Percentiles rank a stretch among this genome's conserved stretches.
Conservation (phyloP, 2,797 vertebrate species). For the Cottoperca gobio region DNA sequence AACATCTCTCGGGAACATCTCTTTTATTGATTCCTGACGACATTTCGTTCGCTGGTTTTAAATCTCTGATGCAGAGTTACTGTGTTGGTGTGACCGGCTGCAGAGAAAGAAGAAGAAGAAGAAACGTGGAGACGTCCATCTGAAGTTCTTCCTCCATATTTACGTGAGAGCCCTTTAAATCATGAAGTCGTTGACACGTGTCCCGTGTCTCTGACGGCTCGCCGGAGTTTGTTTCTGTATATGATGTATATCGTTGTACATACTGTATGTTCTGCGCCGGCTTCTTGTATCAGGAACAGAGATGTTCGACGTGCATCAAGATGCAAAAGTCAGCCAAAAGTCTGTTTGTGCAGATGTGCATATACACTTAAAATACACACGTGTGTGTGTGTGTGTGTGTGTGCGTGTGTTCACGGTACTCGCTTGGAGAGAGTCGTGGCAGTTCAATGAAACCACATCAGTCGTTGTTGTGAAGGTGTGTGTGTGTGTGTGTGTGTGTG, state of each 20-base stretch:
- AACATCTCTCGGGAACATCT: no score
- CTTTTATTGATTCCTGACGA: slow-evolving; percentile 30
- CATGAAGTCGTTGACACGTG: slow-evolving; percentile 5
- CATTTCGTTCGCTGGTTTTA: slow-evolving; percentile 37
- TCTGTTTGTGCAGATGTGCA: slow-evolving; percentile 36
- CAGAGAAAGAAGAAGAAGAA: no score
- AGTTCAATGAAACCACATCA: slow-evolving; percentile 33
- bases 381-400: slow-evolving; percentile 1
- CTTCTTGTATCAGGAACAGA: slow-evolving; percentile 18
- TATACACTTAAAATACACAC: slow-evolving; percentile 29
- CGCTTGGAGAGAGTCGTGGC: slow-evolving; percentile 2
- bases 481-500: no score
- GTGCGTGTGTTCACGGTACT: slow-evolving; percentile 16
- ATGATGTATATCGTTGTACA: slow-evolving; percentile 79
- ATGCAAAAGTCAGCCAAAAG: slow-evolving; percentile 48
- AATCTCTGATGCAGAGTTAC: no score
- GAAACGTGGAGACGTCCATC: neutral
- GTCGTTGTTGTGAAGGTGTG: slow-evolving; percentile 28
- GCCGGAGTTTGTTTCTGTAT: slow-evolving; percentile 44
- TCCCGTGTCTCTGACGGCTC: slow-evolving; percentile 18
- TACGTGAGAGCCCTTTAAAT: slow-evolving; percentile 21
- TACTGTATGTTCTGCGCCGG: slow-evolving; percentile 33
- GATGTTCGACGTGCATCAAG: slow-evolving; percentile 26
- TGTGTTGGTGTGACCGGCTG: no score
- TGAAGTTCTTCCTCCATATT: neutral